Evolutionary conservation across 2,113 vertebrate genomes (phyloP).

Genomic region (Probosciger aterrimus): DNA sequence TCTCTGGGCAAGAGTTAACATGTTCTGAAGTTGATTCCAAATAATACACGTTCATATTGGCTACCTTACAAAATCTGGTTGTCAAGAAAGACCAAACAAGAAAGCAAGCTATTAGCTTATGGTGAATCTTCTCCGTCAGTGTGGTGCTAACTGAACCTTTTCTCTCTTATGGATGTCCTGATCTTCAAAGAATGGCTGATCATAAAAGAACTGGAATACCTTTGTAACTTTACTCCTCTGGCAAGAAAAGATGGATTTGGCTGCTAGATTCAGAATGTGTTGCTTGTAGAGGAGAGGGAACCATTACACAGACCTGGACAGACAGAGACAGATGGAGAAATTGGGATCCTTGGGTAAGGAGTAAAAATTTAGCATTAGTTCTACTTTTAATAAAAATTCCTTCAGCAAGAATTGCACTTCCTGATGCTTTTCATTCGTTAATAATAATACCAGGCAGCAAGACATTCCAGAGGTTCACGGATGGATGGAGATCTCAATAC

Average conservation of each 20-base stretch:
- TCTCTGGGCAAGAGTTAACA: background rate
- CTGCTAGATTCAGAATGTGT: background rate
- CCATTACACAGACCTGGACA: background rate
- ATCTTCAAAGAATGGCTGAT: background rate
- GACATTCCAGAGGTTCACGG: background rate
- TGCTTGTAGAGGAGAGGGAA: background rate
- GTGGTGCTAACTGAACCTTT: background rate
- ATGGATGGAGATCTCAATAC: conserved; percentile 6
- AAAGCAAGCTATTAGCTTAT: background rate
- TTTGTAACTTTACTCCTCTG: background rate
- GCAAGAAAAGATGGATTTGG: background rate
- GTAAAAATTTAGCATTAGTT: background rate
- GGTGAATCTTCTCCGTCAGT: background rate
- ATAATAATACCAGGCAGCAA: background rate
- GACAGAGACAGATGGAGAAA: background rate
- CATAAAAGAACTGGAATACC: background rate
- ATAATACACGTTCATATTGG: background rate
- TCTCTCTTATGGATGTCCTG: background rate
- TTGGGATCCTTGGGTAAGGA: background rate
- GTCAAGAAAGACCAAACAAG: background rate
- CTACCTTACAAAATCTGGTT: background rate
- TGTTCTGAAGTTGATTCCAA: background rate
- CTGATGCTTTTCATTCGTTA: background rate
- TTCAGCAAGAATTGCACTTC: background rate
- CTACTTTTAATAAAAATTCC: background rate